Percentiles rank a stretch among this genome's conserved stretches.
Conservation (phyloP, 2,888 invertebrate species). For the Strigamia transsilvanica region DNA sequence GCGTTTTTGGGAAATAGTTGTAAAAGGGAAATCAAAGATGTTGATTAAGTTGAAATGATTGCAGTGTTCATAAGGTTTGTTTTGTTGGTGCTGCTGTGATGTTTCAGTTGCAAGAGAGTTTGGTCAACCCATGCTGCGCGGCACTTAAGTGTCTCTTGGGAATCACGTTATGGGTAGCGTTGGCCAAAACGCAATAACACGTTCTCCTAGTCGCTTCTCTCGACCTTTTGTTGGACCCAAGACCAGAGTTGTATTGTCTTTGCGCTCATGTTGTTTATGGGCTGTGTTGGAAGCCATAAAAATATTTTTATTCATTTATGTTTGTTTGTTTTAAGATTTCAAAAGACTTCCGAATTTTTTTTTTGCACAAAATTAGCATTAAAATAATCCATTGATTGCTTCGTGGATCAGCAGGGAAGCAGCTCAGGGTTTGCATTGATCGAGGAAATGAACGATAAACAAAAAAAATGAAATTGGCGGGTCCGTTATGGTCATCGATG, state of each 20-base stretch:
- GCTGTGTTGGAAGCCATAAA: background rate
- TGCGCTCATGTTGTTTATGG: background rate
- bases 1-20: background rate
- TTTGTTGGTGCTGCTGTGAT: background rate
- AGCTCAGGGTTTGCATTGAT: background rate
- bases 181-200: conserved; percentile 45
- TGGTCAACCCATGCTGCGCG: background rate
- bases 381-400: too few species aligned
- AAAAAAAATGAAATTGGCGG: background rate
- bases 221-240: conserved; percentile 25
- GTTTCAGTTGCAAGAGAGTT: conserved; percentile 8
- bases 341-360: background rate
- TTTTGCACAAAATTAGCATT: too few species aligned
- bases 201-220: conserved; percentile 5
- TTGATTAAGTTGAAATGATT: conserved; percentile 7
- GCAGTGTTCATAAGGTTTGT: background rate
- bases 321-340: background rate
- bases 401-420: background rate
- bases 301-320: background rate
- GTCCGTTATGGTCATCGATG: conserved; percentile 46
- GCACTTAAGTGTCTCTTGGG: conserved; percentile 23
- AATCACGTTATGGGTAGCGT: conserved; percentile 13
- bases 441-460: background rate
- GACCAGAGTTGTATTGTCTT: background rate
- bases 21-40: background rate